Percentiles rank a stretch among this genome's conserved stretches.
Evolutionary conservation across 2,113 vertebrate species (phyloP).

Genomic region (Saguinus midas): DNA sequence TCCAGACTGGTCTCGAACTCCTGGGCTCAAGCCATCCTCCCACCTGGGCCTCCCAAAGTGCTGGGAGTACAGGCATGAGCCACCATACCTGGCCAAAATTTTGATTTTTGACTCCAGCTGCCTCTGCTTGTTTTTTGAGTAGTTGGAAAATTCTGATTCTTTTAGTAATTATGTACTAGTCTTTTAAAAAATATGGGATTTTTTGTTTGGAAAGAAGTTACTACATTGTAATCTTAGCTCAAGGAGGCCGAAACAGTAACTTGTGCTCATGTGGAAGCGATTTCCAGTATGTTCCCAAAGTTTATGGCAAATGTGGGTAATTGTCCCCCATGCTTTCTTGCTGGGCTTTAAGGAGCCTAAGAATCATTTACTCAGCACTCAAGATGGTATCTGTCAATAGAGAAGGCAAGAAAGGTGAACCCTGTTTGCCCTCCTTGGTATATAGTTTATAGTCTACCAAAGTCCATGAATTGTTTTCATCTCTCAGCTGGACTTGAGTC

Average conservation of each 20-base stretch:
- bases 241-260: background rate
- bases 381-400: background rate
- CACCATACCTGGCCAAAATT: no score
- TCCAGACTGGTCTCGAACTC: no score
- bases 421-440: background rate
- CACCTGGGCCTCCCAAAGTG: no score
- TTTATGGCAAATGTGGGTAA: background rate
- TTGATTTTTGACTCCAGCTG: background rate
- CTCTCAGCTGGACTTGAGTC: constrained; percentile 10
- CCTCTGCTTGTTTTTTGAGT: constrained; percentile 14
- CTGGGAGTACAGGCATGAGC: no score
- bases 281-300: background rate
- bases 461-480: constrained; percentile 7
- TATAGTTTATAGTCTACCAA: constrained; percentile 42
- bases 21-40: no score
- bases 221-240: background rate
- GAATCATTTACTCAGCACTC: background rate
- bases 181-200: constrained; percentile 8
- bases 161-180: constrained; percentile 13
- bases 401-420: background rate
- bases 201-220: background rate
- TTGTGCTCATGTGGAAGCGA: background rate
- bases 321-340: background rate
- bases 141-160: background rate
- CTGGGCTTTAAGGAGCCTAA: background rate